These are phyloP conservation scores for Pterophyllum scalare DNA, from an alignment of 2,113 vertebrate species.

Conservation along the genomic window DNA sequence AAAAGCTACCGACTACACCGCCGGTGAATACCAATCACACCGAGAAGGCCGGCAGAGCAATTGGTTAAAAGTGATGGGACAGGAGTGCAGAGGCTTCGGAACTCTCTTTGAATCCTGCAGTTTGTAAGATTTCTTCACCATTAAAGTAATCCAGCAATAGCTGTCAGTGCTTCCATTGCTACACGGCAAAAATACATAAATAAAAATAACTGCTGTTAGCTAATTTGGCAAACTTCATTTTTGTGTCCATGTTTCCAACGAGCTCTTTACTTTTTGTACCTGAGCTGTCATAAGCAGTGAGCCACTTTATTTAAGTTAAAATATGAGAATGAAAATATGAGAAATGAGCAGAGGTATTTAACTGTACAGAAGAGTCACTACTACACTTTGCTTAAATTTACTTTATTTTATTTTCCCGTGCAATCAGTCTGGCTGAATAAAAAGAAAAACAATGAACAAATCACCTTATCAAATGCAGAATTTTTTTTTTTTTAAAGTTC, in stretches of 20 bases:
- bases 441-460: not conserved
- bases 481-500: not conserved
- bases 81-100: not conserved
- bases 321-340: not conserved
- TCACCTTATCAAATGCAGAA: not conserved
- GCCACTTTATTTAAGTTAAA: not conserved
- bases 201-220: not conserved
- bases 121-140: not conserved
- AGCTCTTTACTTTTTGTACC: not conserved
- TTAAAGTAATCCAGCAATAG: fast-evolving
- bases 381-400: no score
- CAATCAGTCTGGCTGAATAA: not conserved
- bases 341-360: not conserved
- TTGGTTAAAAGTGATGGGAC: constrained; percentile 19
- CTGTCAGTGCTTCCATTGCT: not conserved
- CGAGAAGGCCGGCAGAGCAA: constrained; percentile 6
- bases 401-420: not conserved
- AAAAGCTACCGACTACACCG: constrained; percentile 39
- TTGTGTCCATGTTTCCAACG: fast-evolving
- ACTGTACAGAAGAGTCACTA: not conserved
- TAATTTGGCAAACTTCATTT: no score
- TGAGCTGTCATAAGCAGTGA: not conserved
- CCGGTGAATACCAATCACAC: constrained; percentile 61
- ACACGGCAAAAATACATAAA: not conserved
- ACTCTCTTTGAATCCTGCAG: not conserved